phyloP scores from a whole-genome alignment of 1,140 invertebrate genomes.

The Scaptomyza montana region DNA sequence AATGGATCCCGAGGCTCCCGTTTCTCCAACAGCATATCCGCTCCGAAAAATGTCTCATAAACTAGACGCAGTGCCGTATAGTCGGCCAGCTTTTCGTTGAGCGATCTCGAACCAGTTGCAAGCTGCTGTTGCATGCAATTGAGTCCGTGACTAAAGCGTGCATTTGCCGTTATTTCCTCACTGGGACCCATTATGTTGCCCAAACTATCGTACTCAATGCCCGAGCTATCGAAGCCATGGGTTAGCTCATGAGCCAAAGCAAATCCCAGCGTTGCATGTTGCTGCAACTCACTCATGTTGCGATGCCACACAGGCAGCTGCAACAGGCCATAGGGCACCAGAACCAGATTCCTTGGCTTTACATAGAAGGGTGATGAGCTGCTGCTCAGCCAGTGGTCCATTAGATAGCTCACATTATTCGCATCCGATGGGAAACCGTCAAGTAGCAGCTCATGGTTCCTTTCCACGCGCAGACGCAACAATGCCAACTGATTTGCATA shows the following conservation, averaged over 20 bases:
- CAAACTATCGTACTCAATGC: constrained; percentile 68
- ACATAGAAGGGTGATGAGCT: constrained; percentile 72
- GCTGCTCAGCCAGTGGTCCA: constrained; percentile 58
- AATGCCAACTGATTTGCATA: constrained; percentile 72
- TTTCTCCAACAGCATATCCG: constrained; percentile 30
- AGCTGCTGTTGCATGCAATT: constrained; percentile 76
- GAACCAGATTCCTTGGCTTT: constrained; percentile 65
- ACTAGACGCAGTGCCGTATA: constrained; percentile 71
- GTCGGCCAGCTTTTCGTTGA: constrained; percentile 76
- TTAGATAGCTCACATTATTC: constrained; percentile 51
- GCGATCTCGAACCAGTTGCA: constrained; percentile 65
- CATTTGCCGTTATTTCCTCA: constrained; percentile 68
- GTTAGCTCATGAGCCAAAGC: constrained; percentile 69
- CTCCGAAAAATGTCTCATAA: constrained; percentile 67
- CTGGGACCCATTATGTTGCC: constrained; percentile 78
- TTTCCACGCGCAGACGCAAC: constrained; percentile 60
- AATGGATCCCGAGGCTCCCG: constrained; percentile 53
- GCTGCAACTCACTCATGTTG: constrained; percentile 59
- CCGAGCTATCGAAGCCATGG: constrained; percentile 72
- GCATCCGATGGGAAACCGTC: constrained; percentile 2
- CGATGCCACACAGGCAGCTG: constrained; percentile 73
- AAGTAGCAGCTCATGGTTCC: constrained; percentile 54
- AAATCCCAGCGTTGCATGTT: constrained; percentile 75
- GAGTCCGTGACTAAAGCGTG: constrained; percentile 61
- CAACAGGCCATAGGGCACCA: constrained; percentile 70